These are phyloP conservation scores for Pantherophis guttatus DNA, from an alignment of 2,113 vertebrate genomes.

Conservation along the genomic window DNA sequence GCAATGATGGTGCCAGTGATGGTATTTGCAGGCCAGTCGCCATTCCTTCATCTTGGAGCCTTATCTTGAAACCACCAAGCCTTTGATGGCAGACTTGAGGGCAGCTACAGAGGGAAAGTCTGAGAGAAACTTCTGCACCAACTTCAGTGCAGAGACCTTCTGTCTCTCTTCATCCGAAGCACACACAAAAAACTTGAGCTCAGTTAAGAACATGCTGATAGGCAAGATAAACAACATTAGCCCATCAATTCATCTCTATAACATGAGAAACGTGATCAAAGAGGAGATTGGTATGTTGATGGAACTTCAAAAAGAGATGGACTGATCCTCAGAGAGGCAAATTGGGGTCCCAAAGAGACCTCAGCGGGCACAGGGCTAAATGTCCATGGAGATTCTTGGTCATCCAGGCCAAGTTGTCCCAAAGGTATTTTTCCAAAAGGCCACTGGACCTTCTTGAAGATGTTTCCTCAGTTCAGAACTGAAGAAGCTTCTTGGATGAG, in stretches of 20 bases:
- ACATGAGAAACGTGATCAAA: neutral
- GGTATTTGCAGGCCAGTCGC: neutral
- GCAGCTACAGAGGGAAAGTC: neutral
- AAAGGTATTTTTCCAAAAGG: neutral
- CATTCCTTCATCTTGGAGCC: neutral
- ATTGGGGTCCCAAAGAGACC: neutral
- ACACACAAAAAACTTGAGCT: accelerated
- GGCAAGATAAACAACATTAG: neutral
- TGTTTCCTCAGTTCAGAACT: neutral
- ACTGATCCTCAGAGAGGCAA: neutral
- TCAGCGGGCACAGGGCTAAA: neutral
- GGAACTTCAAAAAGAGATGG: neutral
- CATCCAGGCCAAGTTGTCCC: too few species aligned
- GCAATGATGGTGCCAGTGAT: neutral
- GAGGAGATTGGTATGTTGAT: neutral
- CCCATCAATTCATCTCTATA: neutral
- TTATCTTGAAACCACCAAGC: neutral
- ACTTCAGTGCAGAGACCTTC: neutral
- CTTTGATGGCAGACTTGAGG: neutral
- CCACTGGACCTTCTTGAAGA: neutral
- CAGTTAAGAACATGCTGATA: neutral
- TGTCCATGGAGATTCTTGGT: neutral
- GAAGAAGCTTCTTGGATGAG: neutral
- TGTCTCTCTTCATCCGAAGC: neutral
- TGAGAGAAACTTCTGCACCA: too few species aligned